Base-by-base conservation (phyloP, 2,888 invertebrate genomes). In the Sphaerophoria taeniata region DNA sequence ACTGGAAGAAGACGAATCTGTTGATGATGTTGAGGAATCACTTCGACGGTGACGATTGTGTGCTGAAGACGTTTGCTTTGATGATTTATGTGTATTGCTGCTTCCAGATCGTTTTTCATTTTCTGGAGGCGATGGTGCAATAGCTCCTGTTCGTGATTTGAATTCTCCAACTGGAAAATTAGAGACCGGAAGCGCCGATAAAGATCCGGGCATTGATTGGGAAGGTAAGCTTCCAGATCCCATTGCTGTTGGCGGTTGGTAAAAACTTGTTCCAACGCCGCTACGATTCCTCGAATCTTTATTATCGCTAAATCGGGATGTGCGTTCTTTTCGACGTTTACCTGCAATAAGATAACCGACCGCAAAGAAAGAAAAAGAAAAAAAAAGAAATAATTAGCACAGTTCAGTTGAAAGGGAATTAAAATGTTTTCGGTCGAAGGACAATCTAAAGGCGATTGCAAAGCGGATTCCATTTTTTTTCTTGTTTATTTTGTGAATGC, bases 221-320 rank as follows among this genome's bases (percentile, higher is more conserved):
- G 70, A 47, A 36, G 76, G 67, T 49, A 81, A 70, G 45, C 51
- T 85, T 5, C 76, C 72, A 9, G 81, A 73, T 33, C 73, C 76
- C 56, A 77, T 39, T 14, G 73, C 47, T 12, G 24, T 24, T 24
- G 72, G 43, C 6, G 72, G 81, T 33, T 72, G 76, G 7, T 73
- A 81, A 69, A 80, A 81, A 33, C 61, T 63, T 0, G 76, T 12
- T 33, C 69, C 6, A 4, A 73, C 12, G 12, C 49, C 12, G 12
- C 49, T 65, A n/a, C 81, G 76, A 60, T 87, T 71, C 88, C 88
- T 89, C 12, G 89, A 89, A 53, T 92, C 92, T 87, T 92, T 92
- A 53, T 90, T 91, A 87, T 92, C 92, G 87, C 92, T 92, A 71
- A 92, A 92, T 24, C 92, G 90, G 2, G 92, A 90, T 6, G 90